Evolutionary conservation across 2,888 invertebrate species (phyloP).

Genomic region (Microctonus hyperodae): DNA sequence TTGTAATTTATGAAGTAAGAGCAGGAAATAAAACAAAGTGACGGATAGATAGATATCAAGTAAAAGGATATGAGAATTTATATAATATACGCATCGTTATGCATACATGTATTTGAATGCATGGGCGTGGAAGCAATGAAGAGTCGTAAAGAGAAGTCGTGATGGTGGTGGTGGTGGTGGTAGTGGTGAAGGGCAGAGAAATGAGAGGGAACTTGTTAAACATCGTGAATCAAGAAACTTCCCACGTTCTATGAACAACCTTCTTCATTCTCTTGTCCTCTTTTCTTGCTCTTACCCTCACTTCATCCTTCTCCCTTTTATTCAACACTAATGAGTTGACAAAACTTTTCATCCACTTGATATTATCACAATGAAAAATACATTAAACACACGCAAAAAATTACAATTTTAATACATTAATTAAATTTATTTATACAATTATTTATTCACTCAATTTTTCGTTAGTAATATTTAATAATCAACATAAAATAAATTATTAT

Average conservation of each 20-base stretch:
- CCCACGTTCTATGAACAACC: conserved; percentile 8
- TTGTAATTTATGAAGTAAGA: too few species aligned
- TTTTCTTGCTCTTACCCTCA: not conserved
- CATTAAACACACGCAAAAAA: not conserved
- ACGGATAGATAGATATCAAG: too few species aligned
- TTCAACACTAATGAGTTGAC: conserved; percentile 36
- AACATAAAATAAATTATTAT: too few species aligned
- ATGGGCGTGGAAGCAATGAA: not conserved
- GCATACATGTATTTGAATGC: not conserved
- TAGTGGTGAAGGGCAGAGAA: conserved; percentile 7
- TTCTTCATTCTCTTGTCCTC: not conserved
- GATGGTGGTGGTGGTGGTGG: not conserved
- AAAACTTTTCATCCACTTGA: conserved; percentile 32
- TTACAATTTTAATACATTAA: not conserved
- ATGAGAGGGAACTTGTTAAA: conserved; percentile 30
- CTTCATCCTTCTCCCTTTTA: not conserved
- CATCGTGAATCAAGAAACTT: conserved; percentile 33
- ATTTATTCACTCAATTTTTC: not conserved
- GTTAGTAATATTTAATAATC: too few species aligned
- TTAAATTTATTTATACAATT: not conserved
- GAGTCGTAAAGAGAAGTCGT: conserved; percentile 4
- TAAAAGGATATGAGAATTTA: not conserved
- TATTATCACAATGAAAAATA: not conserved
- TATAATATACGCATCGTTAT: not conserved
- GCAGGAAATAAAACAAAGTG: too few species aligned